phyloP scores from a whole-genome alignment of 1,140 invertebrate species.

The Whitmania pigra region DNA sequence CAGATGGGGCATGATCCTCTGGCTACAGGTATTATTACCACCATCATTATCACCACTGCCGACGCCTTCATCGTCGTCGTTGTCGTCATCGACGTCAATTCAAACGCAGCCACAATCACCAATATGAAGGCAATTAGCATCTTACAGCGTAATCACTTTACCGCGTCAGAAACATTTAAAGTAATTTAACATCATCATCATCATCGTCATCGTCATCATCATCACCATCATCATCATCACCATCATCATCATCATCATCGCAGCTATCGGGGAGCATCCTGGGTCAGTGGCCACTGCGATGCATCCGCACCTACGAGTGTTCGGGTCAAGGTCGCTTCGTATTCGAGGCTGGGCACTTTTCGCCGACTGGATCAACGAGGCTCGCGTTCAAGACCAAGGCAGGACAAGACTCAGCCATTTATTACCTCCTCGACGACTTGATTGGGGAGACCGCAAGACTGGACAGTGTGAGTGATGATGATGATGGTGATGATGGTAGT shows the following conservation, averaged over 20 bases:
- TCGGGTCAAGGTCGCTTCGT: conserved; percentile 19
- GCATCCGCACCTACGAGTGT: conserved; percentile 23
- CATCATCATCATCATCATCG: not conserved
- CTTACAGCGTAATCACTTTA: not conserved
- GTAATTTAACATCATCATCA: not conserved
- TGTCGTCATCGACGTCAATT: not conserved
- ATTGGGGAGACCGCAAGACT: conserved; percentile 19
- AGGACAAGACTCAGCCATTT: conserved; percentile 21
- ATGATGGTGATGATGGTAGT: no score
- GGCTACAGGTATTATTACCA: conserved; percentile 30
- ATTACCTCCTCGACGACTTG: conserved; percentile 19
- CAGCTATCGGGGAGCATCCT: conserved; percentile 24
- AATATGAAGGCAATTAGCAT: not conserved
- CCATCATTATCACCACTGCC: not conserved
- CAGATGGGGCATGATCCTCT: conserved; percentile 37
- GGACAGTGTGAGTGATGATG: conserved; percentile 15
- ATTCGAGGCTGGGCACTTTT: conserved; percentile 18
- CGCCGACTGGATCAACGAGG: conserved; percentile 16
- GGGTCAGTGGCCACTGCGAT: conserved; percentile 25
- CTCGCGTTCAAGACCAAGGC: conserved; percentile 23
- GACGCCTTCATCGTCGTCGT: not conserved
- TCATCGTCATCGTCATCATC: not conserved
- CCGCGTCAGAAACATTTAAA: no score
- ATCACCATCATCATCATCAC: not conserved
- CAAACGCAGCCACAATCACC: not conserved